Conservation (phyloP, 1,140 invertebrate species). For the Contarinia nasturtii region DNA sequence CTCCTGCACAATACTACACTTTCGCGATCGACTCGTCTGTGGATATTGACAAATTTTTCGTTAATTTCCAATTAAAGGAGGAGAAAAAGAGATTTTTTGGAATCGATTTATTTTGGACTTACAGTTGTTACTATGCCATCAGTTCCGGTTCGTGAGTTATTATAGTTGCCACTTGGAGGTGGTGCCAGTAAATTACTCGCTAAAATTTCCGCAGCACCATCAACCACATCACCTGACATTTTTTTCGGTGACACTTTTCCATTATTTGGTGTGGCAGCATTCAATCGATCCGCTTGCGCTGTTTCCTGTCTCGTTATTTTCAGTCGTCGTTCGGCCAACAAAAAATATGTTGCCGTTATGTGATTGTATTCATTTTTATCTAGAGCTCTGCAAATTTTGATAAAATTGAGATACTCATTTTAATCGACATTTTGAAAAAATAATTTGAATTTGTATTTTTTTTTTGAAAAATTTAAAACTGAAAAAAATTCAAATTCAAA, state of each 20-base stretch:
- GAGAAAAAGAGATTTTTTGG: no score
- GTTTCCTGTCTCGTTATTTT: conserved; percentile 47
- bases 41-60: neutral
- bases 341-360: conserved; percentile 94
- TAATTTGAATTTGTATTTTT: no score
- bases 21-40: conserved; percentile 36
- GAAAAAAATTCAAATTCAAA: neutral
- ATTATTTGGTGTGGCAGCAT: neutral
- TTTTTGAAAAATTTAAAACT: neutral
- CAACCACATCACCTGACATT: neutral
- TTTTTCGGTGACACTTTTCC: neutral
- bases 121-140: no score
- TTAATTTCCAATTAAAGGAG: no score
- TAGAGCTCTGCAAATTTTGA: conserved; percentile 45
- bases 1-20: conserved; percentile 76
- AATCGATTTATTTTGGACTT: no score
- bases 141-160: neutral
- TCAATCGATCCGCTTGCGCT: conserved; percentile 24
- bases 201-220: neutral
- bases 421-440: no score
- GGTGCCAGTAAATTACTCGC: neutral
- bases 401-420: neutral
- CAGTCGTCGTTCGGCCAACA: conserved; percentile 84
- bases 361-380: conserved; percentile 96
- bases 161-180: neutral